Evolutionary conservation across 2,113 vertebrate species (phyloP), one percentile per base, ranked within the genome.

Genomic region (Anhinga anhinga): DNA sequence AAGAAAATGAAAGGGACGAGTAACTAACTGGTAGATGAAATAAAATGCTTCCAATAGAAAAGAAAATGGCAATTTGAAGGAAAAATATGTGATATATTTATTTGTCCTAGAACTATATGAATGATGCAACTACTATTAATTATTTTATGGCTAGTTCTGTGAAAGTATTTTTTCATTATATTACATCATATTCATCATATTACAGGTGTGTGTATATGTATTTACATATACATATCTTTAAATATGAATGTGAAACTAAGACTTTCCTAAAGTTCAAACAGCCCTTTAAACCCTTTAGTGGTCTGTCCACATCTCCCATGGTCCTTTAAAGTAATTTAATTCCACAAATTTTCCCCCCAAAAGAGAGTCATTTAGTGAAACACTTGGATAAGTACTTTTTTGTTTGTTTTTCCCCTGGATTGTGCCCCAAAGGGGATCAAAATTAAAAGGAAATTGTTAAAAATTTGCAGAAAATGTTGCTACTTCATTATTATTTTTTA

Each of bases 111-210:
- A 94, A 67, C 7, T 82, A 1, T 23, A 50, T 47, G 14, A 74
- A 13, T 1, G 4, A 50, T 0, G 0, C 15, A 55, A 11, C 5
- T 73, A 10, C 9, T 76, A 1, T 56, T 81, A 59, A 77, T 44
- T 8, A 27, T 88, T 61, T n/a, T n/a, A 66, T 61, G 38, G 12
- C 10, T 90, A 16, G 58, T 47, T 86, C 38, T 36, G n/a, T 58
- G 22, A 61, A 91, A 76, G 6, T 50, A 59, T 30, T 76, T 83
- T 72, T 77, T 52, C 23, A 44, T 81, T 9, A 8, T 38, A n/a
- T 40, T n/a, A 32, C 8, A 71, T 50, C 32, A 30, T 40, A 34
- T 30, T 63, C 2, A 30, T 82, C 30, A 9, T 2, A 2, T 82
- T 71, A 36, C 5, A 42, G 18, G 30, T 88, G 29, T 53, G 15